Percentiles rank a stretch among this genome's conserved stretches.
phyloP scores from a whole-genome alignment of 2,888 invertebrate species.

The Chrysolina haemoptera region DNA sequence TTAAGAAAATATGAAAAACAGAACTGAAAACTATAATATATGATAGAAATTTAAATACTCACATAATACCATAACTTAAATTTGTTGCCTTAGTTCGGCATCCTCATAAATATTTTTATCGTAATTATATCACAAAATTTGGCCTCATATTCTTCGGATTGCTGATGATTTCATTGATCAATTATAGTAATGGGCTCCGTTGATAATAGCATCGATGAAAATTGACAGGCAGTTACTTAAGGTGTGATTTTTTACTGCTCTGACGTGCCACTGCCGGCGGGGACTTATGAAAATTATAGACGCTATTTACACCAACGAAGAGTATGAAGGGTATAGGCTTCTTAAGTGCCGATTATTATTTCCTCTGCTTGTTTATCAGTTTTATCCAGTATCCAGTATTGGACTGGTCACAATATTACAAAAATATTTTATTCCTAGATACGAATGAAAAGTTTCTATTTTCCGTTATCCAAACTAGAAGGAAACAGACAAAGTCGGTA shows the following conservation, averaged over 20 bases:
- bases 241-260: conserved; percentile 15
- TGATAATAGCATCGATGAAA: conserved; percentile 20
- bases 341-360: conserved; percentile 9
- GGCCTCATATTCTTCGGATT: conserved; percentile 8
- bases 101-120: neutral
- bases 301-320: conserved; percentile 16
- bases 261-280: conserved; percentile 17
- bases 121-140: neutral
- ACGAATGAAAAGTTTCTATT: too few relatives aligned
- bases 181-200: conserved; percentile 1
- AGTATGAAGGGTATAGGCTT: neutral
- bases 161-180: neutral
- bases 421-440: too few relatives aligned
- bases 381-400: neutral
- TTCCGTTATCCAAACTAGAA: too few relatives aligned
- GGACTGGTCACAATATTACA: neutral
- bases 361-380: neutral
- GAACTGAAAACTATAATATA: too few relatives aligned
- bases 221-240: conserved; percentile 14
- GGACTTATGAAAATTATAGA: conserved; percentile 20
- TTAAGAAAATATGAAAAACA: too few relatives aligned
- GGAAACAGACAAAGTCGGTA: too few relatives aligned
- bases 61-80: neutral
- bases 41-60: too few relatives aligned
- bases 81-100: neutral